Evolutionary conservation across 2,113 vertebrate genomes (phyloP).

Genomic region (Triplophysa dalaica): DNA sequence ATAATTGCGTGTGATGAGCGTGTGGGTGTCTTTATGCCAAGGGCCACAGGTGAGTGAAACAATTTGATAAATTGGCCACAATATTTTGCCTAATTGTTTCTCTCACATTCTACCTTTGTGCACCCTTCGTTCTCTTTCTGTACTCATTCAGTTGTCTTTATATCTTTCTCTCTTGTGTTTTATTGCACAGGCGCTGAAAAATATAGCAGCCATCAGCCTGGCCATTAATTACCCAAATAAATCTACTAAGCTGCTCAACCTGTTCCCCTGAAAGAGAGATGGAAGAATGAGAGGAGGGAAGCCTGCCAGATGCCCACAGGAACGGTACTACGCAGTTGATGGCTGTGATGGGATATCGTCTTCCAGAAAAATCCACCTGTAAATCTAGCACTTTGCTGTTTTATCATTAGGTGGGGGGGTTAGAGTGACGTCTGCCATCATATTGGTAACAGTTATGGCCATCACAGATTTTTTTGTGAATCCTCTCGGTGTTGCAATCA

Average conservation of each 20-base stretch:
- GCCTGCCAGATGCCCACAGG: slow-evolving; percentile 2
- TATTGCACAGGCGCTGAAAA: slow-evolving; percentile 88
- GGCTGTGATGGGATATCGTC: slow-evolving; percentile 50
- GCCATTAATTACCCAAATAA: slow-evolving; percentile 98
- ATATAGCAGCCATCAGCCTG: slow-evolving; percentile 97
- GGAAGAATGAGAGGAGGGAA: slow-evolving; percentile 12
- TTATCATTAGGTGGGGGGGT: background rate
- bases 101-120: background rate
- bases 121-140: background rate
- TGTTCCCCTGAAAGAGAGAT: slow-evolving; percentile 71
- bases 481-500: background rate
- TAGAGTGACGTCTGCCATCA: background rate
- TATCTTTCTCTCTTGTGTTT: slow-evolving; percentile 25
- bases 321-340: background rate
- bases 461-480: slow-evolving; percentile 11
- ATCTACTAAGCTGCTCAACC: slow-evolving; percentile 88
- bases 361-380: slow-evolving; percentile 44
- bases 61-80: slow-evolving; percentile 40
- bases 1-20: slow-evolving; percentile 6
- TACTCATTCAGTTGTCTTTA: background rate
- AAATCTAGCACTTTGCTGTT: slow-evolving; percentile 43
- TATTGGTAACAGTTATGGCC: background rate
- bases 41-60: slow-evolving; percentile 35
- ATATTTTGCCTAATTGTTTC: slow-evolving; percentile 32
- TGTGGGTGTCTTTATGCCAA: slow-evolving; percentile 15